Base-by-base conservation (phyloP, 2,888 invertebrate species). In the Erebia palarica region DNA sequence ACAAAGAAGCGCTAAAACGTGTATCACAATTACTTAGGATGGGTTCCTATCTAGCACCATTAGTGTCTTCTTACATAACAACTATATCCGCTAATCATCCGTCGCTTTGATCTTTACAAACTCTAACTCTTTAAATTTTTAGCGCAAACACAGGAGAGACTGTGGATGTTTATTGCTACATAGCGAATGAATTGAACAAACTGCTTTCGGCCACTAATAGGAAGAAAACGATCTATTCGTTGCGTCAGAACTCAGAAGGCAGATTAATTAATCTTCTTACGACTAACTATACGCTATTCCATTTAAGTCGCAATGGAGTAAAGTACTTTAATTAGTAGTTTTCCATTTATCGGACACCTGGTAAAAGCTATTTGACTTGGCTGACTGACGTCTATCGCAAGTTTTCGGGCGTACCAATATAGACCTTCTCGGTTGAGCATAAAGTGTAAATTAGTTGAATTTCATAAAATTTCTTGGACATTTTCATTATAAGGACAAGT, bases 281-380 rank as follows among this genome's bases (percentile, higher is more conserved):
- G 84, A 85, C 80, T 82, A 77, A 85, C 79, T 82, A 82, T 83
- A 84, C 82, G 79, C 83, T 84, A 81, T 86, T 85, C 87, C 85
- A 88, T 90, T 90, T 86, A 86, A 84, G 83, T 84, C 84, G 81
- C 81, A 78, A 73, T 80, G 78, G 79, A 81, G 82, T 84, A 82
- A 86, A 89, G 85, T 88, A 87, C 85, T 89, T 90, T 90, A 92
- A 92, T 91, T 91, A 92, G 90, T 87, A 86, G 86, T 89, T 91
- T 90, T 89, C 90, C 87, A 90, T 90, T 89, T 90, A 84, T 85
- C 82, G 84, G 83, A 88, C 88, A 88, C 89, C 86, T 86, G 87
- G 87, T 88, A 89, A 88, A 90, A 89, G 88, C 85, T 83, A 88
- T 88, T 88, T 85, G 82, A 86, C 84, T 86, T 85, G 84, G 79